Evolutionary conservation across 2,113 vertebrate species (phyloP).

Genomic region (Morone saxatilis): DNA sequence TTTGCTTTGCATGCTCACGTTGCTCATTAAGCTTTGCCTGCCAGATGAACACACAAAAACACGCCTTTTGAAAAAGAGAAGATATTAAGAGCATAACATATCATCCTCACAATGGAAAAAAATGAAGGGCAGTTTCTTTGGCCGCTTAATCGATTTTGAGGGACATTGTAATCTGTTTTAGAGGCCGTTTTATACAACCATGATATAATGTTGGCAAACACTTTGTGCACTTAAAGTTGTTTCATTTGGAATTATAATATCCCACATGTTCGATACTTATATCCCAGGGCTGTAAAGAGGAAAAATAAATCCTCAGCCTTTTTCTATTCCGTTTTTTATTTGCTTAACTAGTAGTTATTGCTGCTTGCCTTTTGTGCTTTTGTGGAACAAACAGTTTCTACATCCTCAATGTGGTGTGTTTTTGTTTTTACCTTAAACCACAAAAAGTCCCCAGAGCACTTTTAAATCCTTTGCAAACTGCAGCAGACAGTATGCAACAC

Average conservation of each 20-base stretch:
- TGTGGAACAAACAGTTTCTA: neutral
- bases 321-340: neutral
- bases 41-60: conserved; percentile 26
- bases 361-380: too few relatives aligned
- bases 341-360: neutral
- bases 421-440: neutral
- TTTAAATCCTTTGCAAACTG: neutral
- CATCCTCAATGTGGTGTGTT: neutral
- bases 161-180: neutral
- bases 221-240: conserved; percentile 1
- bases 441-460: neutral
- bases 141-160: neutral
- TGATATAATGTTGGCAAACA: conserved; percentile 18
- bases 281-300: neutral
- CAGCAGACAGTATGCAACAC: neutral
- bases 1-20: conserved; percentile 79
- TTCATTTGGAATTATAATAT: neutral
- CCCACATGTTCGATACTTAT: neutral
- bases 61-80: neutral
- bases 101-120: neutral
- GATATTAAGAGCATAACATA: neutral
- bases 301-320: neutral
- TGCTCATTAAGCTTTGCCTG: conserved; percentile 74
- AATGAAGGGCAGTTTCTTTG: neutral
- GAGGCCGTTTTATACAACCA: neutral